phyloP scores from a whole-genome alignment of 2,113 vertebrate genomes.

The Poeciliopsis occidentalis region DNA sequence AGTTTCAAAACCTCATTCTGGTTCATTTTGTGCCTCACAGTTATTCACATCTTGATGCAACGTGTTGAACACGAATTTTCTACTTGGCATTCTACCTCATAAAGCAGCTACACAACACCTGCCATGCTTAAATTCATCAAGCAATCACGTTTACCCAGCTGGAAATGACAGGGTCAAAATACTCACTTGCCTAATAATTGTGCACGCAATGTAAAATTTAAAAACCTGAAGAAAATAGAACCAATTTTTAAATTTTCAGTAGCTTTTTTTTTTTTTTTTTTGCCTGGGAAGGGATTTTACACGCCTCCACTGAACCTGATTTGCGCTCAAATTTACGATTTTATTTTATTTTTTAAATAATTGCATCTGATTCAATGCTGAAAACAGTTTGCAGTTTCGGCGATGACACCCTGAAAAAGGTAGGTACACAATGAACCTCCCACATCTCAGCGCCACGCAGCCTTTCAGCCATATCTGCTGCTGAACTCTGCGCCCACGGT shows the following conservation, averaged over 20 bases:
- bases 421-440: slow-evolving; percentile 38
- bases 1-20: too few relatives aligned
- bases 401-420: slow-evolving; percentile 18
- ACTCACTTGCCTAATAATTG: too few relatives aligned
- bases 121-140: too few relatives aligned
- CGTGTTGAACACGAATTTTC: too few relatives aligned
- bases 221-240: not conserved
- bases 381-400: not conserved
- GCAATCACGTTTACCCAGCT: too few relatives aligned
- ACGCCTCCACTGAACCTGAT: not conserved
- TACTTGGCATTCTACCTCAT: too few relatives aligned
- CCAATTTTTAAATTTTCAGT: not conserved
- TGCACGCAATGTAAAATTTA: not conserved
- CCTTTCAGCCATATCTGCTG: slow-evolving; percentile 26
- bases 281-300: not conserved
- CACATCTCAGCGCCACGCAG: slow-evolving; percentile 40
- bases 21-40: too few relatives aligned
- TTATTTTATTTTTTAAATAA: too few relatives aligned
- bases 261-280: not conserved
- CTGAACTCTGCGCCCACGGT: slow-evolving; percentile 47
- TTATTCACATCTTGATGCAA: too few relatives aligned
- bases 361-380: not conserved
- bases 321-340: not conserved
- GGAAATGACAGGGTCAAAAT: too few relatives aligned
- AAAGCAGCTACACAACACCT: too few relatives aligned